These are phyloP conservation scores for Helicoverpa zea DNA, from an alignment of 1,140 invertebrate genomes.

Conservation along the genomic window DNA sequence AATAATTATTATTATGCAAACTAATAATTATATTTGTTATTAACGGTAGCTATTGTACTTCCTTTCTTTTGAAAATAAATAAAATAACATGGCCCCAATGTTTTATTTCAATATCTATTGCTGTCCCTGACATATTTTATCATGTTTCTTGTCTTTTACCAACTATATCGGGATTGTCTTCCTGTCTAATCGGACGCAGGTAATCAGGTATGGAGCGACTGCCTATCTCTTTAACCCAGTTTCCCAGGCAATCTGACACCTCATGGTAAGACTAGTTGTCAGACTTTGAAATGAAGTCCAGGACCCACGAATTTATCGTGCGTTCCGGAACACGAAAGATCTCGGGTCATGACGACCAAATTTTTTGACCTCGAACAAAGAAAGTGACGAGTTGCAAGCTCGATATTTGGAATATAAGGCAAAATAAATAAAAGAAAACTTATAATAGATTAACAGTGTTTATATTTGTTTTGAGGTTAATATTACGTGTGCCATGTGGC, in stretches of 20 bases:
- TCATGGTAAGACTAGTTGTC: too few species aligned
- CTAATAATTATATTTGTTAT: conserved; percentile 71
- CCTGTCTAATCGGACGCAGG: not conserved
- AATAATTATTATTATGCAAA: conserved; percentile 73
- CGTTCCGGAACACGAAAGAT: too few species aligned
- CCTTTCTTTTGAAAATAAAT: conserved; percentile 67
- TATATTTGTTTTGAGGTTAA: conserved; percentile 85
- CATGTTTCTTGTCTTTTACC: not conserved
- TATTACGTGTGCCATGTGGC: conserved; percentile 79
- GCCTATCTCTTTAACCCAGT: too few species aligned
- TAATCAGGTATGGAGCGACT: too few species aligned
- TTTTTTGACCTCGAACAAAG: too few species aligned
- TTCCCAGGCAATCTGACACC: too few species aligned
- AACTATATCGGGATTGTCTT: not conserved
- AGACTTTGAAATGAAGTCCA: too few species aligned
- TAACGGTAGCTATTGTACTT: conserved; percentile 72
- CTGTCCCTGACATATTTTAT: not conserved
- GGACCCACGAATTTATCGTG: too few species aligned
- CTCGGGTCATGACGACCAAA: too few species aligned
- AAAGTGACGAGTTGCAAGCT: too few species aligned
- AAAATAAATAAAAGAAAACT: conserved; percentile 63
- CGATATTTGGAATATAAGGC: not conserved
- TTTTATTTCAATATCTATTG: conserved; percentile 29
- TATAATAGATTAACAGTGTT: conserved; percentile 80
- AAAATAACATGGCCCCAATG: conserved; percentile 61